Base-by-base conservation (phyloP, 2,888 invertebrate species). In the Coronaproctus castanopsis region DNA sequence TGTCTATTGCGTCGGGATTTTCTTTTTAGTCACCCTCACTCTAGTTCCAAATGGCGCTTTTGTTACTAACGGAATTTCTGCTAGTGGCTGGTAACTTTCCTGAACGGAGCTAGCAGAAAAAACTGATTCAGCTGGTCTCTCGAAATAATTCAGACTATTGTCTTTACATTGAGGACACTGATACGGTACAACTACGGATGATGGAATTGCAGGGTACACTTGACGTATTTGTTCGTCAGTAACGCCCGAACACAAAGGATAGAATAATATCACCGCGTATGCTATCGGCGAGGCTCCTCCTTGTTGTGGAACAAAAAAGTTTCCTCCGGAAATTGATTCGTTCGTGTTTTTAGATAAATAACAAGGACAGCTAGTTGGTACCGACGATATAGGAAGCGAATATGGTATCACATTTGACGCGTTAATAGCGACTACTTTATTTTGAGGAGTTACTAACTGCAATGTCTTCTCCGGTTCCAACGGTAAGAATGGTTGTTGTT, bases 211-310 rank as follows among this genome's bases (percentile, higher is more conserved):
- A n/a, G 59, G 59, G 8, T 59, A 50, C 8, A 55, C n/a, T 52
- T 59, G 54, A 24, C 55, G 23, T 21, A 59, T 24, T 19, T 56
- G 22, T 8, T 53, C 52, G 3, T 55, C 21, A 20, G 55, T 24
- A 24, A 55, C 59, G 3, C 59, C 59, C 1, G 59, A 55, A 36
- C 59, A 59, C 0, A 59, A 48, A 2, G 59, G 59, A 21, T 59
- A 59, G 21, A 59, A n/a, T 10, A 59, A 10, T 2, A 59, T 36
- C 21, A 59, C 10, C 18, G 55, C 23, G 24, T 51, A 54, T 3
- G 24, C 24, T 1, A 55, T 48, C 21, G 56, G 56, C n/a, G 24
- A 55, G n/a, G 22, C 24, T 1, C 55, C 20, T 2, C 55, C 22
- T 18, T 52, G 52, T 19, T 55, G 24, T 1, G 55, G 55, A 21